phyloP scores from a whole-genome alignment of 2,797 vertebrate genomes.

The Alcedo atthis region DNA sequence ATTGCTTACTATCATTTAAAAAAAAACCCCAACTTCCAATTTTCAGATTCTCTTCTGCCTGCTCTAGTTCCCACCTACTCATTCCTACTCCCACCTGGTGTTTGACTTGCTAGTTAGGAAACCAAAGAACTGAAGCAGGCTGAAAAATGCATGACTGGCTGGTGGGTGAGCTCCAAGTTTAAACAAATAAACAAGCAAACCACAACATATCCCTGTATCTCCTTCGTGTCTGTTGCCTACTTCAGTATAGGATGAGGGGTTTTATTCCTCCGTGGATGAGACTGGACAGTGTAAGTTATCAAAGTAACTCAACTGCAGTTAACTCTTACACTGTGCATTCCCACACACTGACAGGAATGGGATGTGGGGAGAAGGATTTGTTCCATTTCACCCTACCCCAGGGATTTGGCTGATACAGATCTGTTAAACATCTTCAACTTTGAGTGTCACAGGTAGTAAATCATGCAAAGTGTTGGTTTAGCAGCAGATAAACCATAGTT shows the following conservation, averaged over 20 bases:
- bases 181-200: conserved; percentile 17
- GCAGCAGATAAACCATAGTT: neutral
- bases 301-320: neutral
- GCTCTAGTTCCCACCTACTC: conserved; percentile 18
- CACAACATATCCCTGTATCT: neutral
- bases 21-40: neutral
- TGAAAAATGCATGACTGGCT: neutral
- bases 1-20: neutral
- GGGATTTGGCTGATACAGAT: neutral
- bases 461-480: neutral
- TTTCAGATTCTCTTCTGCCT: neutral
- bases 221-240: neutral
- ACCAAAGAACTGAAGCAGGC: neutral
- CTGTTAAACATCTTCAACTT: neutral
- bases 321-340: neutral
- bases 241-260: neutral
- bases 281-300: neutral
- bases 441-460: neutral
- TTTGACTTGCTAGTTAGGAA: neutral
- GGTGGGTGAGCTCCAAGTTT: neutral
- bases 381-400: neutral
- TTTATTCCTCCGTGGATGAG: neutral
- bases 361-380: neutral
- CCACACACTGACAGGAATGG: neutral
- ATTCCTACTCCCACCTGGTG: neutral